phyloP scores from a whole-genome alignment of 1,140 invertebrate genomes.

The Antheraea mylitta region DNA sequence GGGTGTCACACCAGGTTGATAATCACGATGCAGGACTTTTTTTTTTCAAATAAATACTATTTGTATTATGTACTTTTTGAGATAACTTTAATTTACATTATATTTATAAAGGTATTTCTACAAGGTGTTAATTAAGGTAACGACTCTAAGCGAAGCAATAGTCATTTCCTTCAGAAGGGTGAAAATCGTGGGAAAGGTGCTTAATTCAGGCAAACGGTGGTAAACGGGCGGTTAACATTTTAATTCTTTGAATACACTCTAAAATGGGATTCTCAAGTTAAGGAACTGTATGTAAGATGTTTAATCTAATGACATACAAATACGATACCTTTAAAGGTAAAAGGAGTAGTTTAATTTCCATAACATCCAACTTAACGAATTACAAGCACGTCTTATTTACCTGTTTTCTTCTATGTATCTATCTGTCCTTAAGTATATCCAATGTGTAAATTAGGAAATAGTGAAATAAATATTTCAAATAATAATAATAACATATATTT shows the following conservation, averaged over 20 bases:
- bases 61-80: not conserved
- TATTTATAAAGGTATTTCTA: slow-evolving; percentile 5
- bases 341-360: not conserved
- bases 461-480: too few species aligned
- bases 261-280: not conserved
- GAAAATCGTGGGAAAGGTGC: slow-evolving; percentile 3
- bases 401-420: too few species aligned
- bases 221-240: slow-evolving; percentile 11
- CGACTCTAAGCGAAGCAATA: slow-evolving; percentile 12
- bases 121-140: slow-evolving; percentile 9
- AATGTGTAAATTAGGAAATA: too few species aligned
- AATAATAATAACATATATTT: too few species aligned
- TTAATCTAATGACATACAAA: not conserved
- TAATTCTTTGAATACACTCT: slow-evolving; percentile 9
- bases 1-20: too few species aligned
- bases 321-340: not conserved
- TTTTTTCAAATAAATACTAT: not conserved
- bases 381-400: too few species aligned
- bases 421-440: too few species aligned
- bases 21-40: too few species aligned
- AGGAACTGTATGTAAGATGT: not conserved
- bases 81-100: not conserved
- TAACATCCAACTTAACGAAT: not conserved
- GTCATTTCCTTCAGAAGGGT: slow-evolving; percentile 7
- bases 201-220: slow-evolving; percentile 7